Evolutionary conservation across 2,888 invertebrate genomes (phyloP), one percentile per base, ranked within the genome.

Genomic region (Hemicrepidius hirtus): DNA sequence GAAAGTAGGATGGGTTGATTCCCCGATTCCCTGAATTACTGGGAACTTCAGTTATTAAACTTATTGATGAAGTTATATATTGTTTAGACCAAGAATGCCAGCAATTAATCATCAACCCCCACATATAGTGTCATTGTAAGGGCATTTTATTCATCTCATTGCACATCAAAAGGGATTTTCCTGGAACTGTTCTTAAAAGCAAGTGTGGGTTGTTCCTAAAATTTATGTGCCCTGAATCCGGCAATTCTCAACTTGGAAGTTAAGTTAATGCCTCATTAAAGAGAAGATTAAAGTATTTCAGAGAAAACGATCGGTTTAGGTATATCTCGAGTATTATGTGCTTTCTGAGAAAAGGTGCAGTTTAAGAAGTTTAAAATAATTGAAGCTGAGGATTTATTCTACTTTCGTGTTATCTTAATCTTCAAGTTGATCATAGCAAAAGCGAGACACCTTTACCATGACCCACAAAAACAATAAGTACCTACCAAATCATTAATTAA

Each of bases 41-140:
- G 46, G 46, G 16, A 46, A 32, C 24, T 24, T 44, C 13, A 3
- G n/a, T n/a, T n/a, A n/a, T 16, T 6, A 2, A n/a, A 6, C 16
- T 18, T 9, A 46, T 18, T 46, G 46, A 46, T 46, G 16, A 46
- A 46, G 46, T 46, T 46, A 46, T 46, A 18, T 16, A 46, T 18
- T 46, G 18, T 18, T 18, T 46, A 10, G 13, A 18, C 32, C 1
- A 13, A 40, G 13, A 40, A 40, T 40, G 46, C 46, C 1, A 7
- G 46, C 7, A 46, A 46, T 46, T 46, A 46, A 46, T 46, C 46
- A 46, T 18, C 46, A 46, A 13, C 32, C 18, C 46, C 18, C 46
- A 46, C 46, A 46, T 20, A 16, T 13, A 4, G 9, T 13, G 16
- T 18, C 10, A 7, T 46, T 16, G 1, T 40, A 10, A 3, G 20